phyloP scores from a whole-genome alignment of 2,888 invertebrate species.

The Eupithecia vulgata region DNA sequence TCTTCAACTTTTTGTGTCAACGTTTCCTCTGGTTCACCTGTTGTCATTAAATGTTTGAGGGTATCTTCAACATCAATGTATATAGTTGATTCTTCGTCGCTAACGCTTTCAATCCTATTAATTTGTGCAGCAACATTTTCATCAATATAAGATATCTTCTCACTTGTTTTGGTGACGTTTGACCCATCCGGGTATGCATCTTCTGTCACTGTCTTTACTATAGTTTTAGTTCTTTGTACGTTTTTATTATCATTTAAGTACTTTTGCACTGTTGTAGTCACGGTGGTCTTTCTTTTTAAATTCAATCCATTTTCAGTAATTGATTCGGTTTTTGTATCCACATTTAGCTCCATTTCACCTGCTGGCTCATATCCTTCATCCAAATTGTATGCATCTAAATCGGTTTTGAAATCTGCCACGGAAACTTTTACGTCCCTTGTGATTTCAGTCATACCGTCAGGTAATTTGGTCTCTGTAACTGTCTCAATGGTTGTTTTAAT shows the following conservation, averaged over 20 bases:
- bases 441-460: constrained; percentile 72
- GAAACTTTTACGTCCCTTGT: constrained; percentile 74
- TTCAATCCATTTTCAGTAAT: constrained; percentile 60
- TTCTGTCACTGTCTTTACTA: constrained; percentile 64
- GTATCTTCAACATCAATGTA: constrained; percentile 30
- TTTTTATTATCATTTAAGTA: constrained; percentile 55
- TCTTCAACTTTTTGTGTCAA: constrained; percentile 52
- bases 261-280: constrained; percentile 60
- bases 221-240: constrained; percentile 65
- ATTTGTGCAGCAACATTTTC: constrained; percentile 50
- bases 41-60: constrained; percentile 46
- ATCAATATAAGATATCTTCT: constrained; percentile 69
- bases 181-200: constrained; percentile 76
- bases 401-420: constrained; percentile 63
- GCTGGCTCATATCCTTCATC: constrained; percentile 59
- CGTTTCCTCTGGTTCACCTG: constrained; percentile 52
- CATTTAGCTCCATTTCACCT: constrained; percentile 60
- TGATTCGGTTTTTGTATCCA: constrained; percentile 55
- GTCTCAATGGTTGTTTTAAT: constrained; percentile 72
- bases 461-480: constrained; percentile 67
- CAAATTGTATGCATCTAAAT: constrained; percentile 48
- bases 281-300: constrained; percentile 67
- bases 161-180: constrained; percentile 69
- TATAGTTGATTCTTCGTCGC: constrained; percentile 38
- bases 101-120: constrained; percentile 35